phyloP scores from a whole-genome alignment of 2,113 vertebrate genomes.

The Sinocyclocheilus maitianheensis region DNA sequence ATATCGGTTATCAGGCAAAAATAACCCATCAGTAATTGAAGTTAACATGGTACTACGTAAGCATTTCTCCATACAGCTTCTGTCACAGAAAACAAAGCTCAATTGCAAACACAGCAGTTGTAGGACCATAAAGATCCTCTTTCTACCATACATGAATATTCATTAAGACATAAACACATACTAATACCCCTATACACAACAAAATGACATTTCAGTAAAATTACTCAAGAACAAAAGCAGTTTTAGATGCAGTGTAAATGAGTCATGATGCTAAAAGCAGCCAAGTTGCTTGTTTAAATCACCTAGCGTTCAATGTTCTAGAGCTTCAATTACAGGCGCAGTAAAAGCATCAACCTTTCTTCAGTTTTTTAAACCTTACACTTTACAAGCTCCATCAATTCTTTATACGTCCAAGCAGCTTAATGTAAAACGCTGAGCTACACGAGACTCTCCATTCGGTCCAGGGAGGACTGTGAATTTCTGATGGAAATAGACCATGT shows the following conservation, averaged over 20 bases:
- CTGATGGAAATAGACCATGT: conserved; percentile 31
- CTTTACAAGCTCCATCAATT: conserved; percentile 20
- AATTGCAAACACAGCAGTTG: conserved; percentile 1
- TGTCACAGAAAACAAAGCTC: neutral
- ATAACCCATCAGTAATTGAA: neutral
- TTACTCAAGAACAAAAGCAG: neutral
- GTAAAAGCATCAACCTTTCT: conserved; percentile 16
- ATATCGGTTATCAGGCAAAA: neutral
- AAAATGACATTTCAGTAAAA: neutral
- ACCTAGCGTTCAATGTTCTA: neutral
- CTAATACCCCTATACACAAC: neutral
- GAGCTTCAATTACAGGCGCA: neutral
- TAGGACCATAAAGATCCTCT: neutral
- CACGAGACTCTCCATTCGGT: neutral
- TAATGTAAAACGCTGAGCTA: conserved; percentile 9
- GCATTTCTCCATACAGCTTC: neutral
- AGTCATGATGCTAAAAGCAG: neutral
- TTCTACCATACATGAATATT: neutral
- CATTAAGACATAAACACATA: neutral
- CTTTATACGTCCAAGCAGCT: neutral
- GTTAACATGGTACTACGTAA: neutral
- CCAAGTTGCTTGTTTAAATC: neutral
- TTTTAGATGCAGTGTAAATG: neutral
- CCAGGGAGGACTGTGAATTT: conserved; percentile 1
- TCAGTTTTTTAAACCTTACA: neutral